Evolutionary conservation across 2,797 vertebrate species (phyloP).

Genomic region (Manis pentadactyla): DNA sequence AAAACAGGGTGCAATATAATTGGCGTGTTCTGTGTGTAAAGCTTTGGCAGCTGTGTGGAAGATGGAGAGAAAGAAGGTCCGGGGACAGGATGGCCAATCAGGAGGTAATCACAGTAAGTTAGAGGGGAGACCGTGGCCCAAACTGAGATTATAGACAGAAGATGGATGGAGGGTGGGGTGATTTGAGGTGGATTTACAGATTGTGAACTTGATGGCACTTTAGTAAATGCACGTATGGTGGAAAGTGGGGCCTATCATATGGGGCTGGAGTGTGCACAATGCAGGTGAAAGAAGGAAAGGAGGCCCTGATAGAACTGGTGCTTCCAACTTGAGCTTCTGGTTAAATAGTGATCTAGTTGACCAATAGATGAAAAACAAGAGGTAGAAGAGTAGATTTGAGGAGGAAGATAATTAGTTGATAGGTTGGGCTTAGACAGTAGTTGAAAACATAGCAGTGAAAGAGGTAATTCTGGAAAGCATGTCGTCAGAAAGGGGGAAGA

Average conservation of each 20-base stretch:
- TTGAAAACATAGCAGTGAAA: neutral
- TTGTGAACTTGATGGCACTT: neutral
- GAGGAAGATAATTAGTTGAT: neutral
- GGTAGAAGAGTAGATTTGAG: neutral
- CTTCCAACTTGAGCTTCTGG: neutral
- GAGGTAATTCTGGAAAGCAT: neutral
- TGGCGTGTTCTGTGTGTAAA: neutral
- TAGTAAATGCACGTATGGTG: neutral
- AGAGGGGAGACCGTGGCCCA: neutral
- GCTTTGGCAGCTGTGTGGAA: neutral
- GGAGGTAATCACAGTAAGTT: neutral
- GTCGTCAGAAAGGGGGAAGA: neutral
- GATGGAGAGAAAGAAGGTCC: too few relatives aligned
- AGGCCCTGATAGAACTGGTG: neutral
- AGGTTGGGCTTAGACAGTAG: neutral
- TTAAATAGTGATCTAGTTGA: neutral
- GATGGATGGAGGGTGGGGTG: neutral
- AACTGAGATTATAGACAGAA: neutral
- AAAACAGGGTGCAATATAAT: neutral
- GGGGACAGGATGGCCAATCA: neutral
- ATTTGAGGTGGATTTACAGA: neutral
- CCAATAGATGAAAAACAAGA: neutral
- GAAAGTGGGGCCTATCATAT: neutral
- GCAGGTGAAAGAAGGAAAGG: neutral
- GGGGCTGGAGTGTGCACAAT: neutral